These are phyloP conservation scores for Nicator chloris DNA, from an alignment of 2,113 vertebrate genomes.

Conservation along the genomic window DNA sequence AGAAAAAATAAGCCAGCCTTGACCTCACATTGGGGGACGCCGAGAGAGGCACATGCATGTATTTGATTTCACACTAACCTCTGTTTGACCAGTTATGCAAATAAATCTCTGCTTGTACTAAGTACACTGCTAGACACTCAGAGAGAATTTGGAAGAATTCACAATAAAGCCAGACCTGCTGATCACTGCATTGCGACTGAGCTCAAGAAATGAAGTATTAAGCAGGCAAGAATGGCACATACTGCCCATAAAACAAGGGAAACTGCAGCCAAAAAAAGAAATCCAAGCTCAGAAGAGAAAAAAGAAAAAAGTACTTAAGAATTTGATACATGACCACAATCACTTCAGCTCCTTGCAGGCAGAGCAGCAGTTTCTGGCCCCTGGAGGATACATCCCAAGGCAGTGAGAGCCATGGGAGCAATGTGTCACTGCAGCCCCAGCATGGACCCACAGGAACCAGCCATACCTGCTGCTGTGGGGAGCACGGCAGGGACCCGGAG, in stretches of 20 bases:
- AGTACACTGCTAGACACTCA: neutral
- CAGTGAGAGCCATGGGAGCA: neutral
- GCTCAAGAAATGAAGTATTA: neutral
- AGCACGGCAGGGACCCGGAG: neutral
- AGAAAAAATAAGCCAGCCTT: slow-evolving; percentile 35
- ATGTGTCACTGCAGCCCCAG: neutral
- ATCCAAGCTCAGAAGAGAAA: neutral
- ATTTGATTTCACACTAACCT: slow-evolving; percentile 49
- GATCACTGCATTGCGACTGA: neutral
- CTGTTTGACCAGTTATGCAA: slow-evolving; percentile 31
- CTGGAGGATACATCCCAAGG: neutral
- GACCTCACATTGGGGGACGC: neutral
- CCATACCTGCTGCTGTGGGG: neutral
- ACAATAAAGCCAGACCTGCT: neutral
- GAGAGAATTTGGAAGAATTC: neutral
- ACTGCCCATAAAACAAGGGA: neutral
- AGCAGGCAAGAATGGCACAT: neutral
- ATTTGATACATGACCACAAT: neutral
- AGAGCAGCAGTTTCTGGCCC: neutral
- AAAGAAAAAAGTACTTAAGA: neutral
- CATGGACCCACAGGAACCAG: neutral
- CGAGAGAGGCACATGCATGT: neutral
- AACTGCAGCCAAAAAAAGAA: neutral
- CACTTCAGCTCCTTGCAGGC: neutral
- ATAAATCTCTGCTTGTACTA: slow-evolving; percentile 8